Conservation (phyloP, 2,888 invertebrate species). For the Andrena camellia region DNA sequence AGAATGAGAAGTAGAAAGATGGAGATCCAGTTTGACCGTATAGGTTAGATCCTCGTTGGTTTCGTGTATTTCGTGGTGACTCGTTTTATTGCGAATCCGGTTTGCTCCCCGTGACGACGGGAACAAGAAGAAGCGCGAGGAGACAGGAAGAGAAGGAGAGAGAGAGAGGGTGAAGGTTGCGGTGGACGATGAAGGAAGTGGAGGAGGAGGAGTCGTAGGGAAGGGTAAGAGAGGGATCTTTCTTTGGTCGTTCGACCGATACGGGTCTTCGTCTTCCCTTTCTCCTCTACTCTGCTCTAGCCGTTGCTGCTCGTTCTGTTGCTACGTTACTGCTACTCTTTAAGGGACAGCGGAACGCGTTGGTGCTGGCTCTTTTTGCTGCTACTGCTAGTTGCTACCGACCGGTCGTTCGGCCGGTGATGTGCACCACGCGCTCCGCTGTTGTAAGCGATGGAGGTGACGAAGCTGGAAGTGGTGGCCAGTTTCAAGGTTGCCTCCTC, state of each 20-base stretch:
- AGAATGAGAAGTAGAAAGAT: constrained; percentile 67
- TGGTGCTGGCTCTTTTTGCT: constrained; percentile 44
- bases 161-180: constrained; percentile 42
- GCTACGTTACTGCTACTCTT: constrained; percentile 27
- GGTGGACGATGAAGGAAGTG: constrained; percentile 58
- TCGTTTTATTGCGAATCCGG: constrained; percentile 84
- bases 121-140: constrained; percentile 46
- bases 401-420: constrained; percentile 40
- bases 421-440: constrained; percentile 37
- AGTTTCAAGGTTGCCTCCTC: constrained; percentile 79
- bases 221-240: constrained; percentile 71
- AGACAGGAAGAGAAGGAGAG: constrained; percentile 25
- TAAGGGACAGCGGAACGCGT: constrained; percentile 25
- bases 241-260: constrained; percentile 66
- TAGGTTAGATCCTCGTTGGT: constrained; percentile 73
- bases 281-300: constrained; percentile 57
- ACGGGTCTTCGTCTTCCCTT: constrained; percentile 48
- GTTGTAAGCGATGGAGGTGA: constrained; percentile 70
- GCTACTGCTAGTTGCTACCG: constrained; percentile 54
- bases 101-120: constrained; percentile 73
- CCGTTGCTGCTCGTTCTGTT: constrained; percentile 48
- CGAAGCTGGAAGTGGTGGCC: constrained; percentile 72
- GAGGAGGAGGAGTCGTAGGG: constrained; percentile 71
- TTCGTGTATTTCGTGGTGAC: constrained; percentile 75
- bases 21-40: constrained; percentile 77